Percentiles rank a stretch among this genome's conserved stretches.
These are phyloP conservation scores for Chrysopilus asiliformis DNA, from an alignment of 2,888 invertebrate genomes.

Conservation along the genomic window DNA sequence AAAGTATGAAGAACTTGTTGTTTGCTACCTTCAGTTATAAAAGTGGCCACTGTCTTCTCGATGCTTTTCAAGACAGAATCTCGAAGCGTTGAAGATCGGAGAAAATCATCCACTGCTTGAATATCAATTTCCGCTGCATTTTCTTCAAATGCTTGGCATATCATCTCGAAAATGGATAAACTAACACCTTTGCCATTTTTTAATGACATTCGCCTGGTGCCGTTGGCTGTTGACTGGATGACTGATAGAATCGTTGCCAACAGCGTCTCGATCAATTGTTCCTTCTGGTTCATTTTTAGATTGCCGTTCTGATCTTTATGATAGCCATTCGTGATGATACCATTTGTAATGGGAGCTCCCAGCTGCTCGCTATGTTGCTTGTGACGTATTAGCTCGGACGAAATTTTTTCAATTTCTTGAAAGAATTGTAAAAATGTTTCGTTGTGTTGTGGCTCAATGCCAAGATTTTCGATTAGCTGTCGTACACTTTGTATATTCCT, in stretches of 20 bases:
- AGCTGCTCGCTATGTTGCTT: neutral
- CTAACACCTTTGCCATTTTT: slow-evolving; percentile 2
- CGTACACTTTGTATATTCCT: slow-evolving; percentile 15
- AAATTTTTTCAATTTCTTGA: slow-evolving; percentile 12
- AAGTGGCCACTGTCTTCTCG: slow-evolving; percentile 5
- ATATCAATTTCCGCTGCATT: slow-evolving; percentile 8
- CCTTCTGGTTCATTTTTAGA: slow-evolving; percentile 7
- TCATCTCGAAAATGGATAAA: slow-evolving; percentile 11
- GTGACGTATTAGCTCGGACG: slow-evolving; percentile 4
- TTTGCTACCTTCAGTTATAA: slow-evolving; percentile 33
- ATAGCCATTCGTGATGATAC: neutral
- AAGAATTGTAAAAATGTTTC: slow-evolving; percentile 12
- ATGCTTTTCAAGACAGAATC: slow-evolving; percentile 7
- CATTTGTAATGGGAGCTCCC: neutral
- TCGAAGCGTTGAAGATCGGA: slow-evolving; percentile 40
- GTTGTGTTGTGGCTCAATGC: slow-evolving; percentile 5
- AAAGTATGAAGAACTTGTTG: slow-evolving; percentile 4
- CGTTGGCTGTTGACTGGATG: neutral
- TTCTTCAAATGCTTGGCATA: slow-evolving; percentile 11
- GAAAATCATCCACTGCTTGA: slow-evolving; percentile 48
- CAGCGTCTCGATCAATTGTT: slow-evolving; percentile 9
- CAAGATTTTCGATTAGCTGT: slow-evolving; percentile 7
- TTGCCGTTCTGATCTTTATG: neutral
- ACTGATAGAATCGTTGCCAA: slow-evolving; percentile 11
- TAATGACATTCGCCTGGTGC: too few relatives aligned